phyloP scores from a whole-genome alignment of 2,888 invertebrate species.

The Ypsolopha scabrella region DNA sequence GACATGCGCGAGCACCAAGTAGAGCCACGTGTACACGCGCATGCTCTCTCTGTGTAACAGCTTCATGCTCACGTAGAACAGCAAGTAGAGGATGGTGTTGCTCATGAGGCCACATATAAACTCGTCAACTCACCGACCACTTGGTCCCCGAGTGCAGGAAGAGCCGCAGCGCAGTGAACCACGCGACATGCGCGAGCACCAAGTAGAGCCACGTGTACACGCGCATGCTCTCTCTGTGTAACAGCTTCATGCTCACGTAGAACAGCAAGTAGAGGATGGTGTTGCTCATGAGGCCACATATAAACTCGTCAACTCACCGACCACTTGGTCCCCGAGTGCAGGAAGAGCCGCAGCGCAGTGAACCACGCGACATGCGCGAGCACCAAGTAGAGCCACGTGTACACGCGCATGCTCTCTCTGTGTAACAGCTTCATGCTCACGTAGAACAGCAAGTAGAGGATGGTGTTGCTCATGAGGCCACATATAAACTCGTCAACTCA shows the following conservation, averaged over 20 bases:
- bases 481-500: no score
- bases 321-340: constrained; percentile 72
- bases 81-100: constrained; percentile 83
- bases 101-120: no score
- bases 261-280: constrained; percentile 83
- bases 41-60: constrained; percentile 75
- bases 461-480: constrained; percentile 85
- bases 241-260: constrained; percentile 86
- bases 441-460: constrained; percentile 85
- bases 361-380: constrained; percentile 76
- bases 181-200: constrained; percentile 72
- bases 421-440: constrained; percentile 83
- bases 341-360: constrained; percentile 78
- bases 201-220: constrained; percentile 74
- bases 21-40: constrained; percentile 70
- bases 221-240: constrained; percentile 74
- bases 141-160: constrained; percentile 76
- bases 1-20: constrained; percentile 72
- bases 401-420: constrained; percentile 72
- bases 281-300: constrained; percentile 86
- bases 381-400: constrained; percentile 74
- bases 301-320: no score
- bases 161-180: constrained; percentile 77
- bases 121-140: no score
- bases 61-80: constrained; percentile 89